Evolutionary conservation across 2,113 vertebrate genomes (phyloP), one percentile per base, ranked within the genome.

Genomic region (Alethe diademata): DNA sequence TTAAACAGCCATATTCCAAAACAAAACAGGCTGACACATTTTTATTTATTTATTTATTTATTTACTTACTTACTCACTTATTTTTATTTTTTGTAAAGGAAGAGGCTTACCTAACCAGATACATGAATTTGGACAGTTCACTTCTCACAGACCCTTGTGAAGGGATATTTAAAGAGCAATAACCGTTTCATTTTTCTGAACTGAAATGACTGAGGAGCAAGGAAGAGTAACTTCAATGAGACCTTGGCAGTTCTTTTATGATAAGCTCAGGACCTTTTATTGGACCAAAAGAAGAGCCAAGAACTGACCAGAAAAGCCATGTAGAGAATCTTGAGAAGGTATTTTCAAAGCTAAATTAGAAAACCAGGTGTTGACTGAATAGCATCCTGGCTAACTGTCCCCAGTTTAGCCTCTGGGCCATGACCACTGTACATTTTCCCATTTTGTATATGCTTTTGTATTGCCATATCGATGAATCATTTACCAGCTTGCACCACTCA

Each of bases 61-160:
- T 7, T 35, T 35, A 35, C 38, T 38, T 38, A 38, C 38, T 35
- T 35, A 35, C 38, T 38, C 11, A 38, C 38, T 38, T 38, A 38
- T 11, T 38, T 38, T 95, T 80, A 35, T 35, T 90, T 92, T 79
- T 72, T 5, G 2, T 54, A 85, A 88, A 92, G 74, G 61, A 88
- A 96, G 31, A 81, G 50, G 29, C 42, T 95, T 94, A 92, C 71
- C 50, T 78, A 94, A 85, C 60, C 74, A 91, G 73, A 89, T 51
- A 93, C 20, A 70, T 83, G n/a, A 93, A 93, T 88, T 95, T 67
- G 85, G 92, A 82, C 69, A 92, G 86, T 88, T 91, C 76, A 88
- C 84, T 97, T 95, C 95, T 80, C 80, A 72, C 3, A 88, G 91
- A 78, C 57, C 65, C 60, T 90, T 72, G 43, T 73, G 67, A 95